Conservation (phyloP, 2,888 invertebrate species). For the Colletes collaris region DNA sequence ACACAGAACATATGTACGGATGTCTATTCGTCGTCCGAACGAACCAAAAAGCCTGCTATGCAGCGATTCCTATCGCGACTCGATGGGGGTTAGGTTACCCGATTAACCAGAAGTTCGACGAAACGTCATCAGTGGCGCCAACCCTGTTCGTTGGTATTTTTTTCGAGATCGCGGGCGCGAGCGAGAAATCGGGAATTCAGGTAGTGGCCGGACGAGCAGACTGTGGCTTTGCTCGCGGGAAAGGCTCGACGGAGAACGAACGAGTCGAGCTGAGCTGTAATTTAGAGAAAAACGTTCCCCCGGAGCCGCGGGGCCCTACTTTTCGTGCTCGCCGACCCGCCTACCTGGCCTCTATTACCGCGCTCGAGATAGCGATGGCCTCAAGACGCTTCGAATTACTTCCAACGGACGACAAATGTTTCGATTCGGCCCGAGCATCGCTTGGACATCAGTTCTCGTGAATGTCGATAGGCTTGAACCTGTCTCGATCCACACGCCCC, state of each 20-base stretch:
- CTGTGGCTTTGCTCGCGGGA: conserved; percentile 56
- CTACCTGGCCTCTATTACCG: conserved; percentile 71
- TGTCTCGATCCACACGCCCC: not conserved
- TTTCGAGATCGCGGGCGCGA: conserved; percentile 36
- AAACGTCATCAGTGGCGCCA: conserved; percentile 52
- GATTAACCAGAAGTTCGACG: conserved; percentile 8
- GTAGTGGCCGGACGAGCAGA: conserved; percentile 43
- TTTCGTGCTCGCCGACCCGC: conserved; percentile 69
- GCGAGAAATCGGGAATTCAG: conserved; percentile 64
- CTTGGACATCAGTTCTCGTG: not conserved
- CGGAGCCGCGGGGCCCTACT: conserved; percentile 69
- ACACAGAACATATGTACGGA: too few species aligned
- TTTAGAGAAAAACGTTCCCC: conserved; percentile 74
- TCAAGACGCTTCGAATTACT: conserved; percentile 37
- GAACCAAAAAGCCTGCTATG: too few species aligned
- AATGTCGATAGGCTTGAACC: conserved; percentile 1
- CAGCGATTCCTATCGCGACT: not conserved
- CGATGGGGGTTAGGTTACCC: conserved; percentile 24
- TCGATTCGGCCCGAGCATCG: not conserved
- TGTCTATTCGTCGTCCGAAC: too few species aligned
- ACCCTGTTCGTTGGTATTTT: conserved; percentile 29
- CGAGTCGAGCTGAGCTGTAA: conserved; percentile 67
- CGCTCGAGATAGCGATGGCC: conserved; percentile 39
- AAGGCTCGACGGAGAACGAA: conserved; percentile 44
- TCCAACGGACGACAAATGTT: not conserved